Evolutionary conservation across 2,797 vertebrate species (phyloP), one percentile per base, ranked within the genome.

Genomic region (Thamnophis elegans): DNA sequence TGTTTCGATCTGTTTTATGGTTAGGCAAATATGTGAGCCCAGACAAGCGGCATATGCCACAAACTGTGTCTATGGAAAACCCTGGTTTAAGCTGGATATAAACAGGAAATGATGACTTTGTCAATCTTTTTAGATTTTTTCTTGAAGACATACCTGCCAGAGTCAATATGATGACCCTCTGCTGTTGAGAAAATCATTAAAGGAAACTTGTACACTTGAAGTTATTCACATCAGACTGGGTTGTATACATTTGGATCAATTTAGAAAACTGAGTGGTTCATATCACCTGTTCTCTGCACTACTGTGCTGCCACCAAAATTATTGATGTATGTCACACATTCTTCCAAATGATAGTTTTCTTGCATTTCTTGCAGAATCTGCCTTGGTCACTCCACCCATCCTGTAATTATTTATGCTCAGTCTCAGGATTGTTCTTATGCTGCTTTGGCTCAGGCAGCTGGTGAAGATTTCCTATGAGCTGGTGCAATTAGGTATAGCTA

Each of bases 391-490:
- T 56, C 91, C 65, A 88, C 47, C 91, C 87, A 92, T 92, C 73
- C 91, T 89, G 87, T 89, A 82, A 92, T 92, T 89, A 51, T 92
- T n/a, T 59, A n/a, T 14, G 12, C 14, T 60, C 13, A 11, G 22
- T 59, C 78, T 42, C 36, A 85, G 42, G 89, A 92, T 12, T 53
- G 13, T 11, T 32, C 56, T n/a, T 82, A 13, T n/a, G 25, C 13
- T 90, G 14, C 59, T 91, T 32, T 87, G 90, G 14, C 25, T 53
- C 20, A 20, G 54, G 25, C 32, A 56, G 60, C 60, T 42, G 54
- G 1, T 53, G 28, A 91, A 87, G 53, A 14, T 18, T 73, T 25
- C 25, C 20, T 73, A 53, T 32, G 60, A 87, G 65, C 32, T 26
- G 25, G 22, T 68, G 54, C 25, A 18, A 22, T 53, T 26, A 68